Evolutionary conservation across 2,888 invertebrate species (phyloP).

Genomic region (Buathra laborator): DNA sequence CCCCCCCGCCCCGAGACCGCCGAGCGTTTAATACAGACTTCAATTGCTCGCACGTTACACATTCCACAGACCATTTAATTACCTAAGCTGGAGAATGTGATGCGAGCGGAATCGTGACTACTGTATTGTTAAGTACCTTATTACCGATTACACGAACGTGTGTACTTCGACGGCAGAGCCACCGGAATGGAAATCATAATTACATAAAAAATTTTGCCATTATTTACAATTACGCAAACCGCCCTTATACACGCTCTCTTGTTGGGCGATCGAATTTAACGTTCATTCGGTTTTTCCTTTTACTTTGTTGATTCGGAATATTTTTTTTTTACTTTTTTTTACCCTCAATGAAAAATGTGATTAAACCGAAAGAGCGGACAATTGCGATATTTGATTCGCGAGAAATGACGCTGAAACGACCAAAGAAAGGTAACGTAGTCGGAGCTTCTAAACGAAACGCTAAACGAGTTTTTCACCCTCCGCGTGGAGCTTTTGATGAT

Average conservation of each 20-base stretch:
- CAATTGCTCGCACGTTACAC: constrained; percentile 62
- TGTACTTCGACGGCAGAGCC: background rate
- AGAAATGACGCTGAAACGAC: background rate
- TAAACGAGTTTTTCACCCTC: background rate
- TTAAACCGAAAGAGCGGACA: background rate
- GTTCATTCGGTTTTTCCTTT: constrained; percentile 8
- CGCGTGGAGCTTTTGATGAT: constrained; percentile 13
- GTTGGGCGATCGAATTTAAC: background rate
- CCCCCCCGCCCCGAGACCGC: background rate
- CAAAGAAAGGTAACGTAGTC: background rate
- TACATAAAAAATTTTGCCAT: constrained; percentile 43
- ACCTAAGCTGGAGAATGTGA: constrained; percentile 46
- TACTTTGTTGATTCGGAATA: background rate
- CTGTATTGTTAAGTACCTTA: background rate
- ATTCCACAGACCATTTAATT: constrained; percentile 63
- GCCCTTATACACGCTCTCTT: constrained; percentile 2
- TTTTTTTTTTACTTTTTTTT: background rate
- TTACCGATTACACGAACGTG: constrained; percentile 26
- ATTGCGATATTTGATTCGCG: background rate
- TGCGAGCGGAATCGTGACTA: constrained; percentile 9
- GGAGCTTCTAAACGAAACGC: background rate
- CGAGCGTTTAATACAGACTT: constrained; percentile 13
- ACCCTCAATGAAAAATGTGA: background rate
- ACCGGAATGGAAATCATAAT: constrained; percentile 48
- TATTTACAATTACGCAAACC: constrained; percentile 27